A percentile compares a stretch with the other conserved stretches of the same genome.
Conservation (phyloP, 2,113 vertebrate genomes). For the Setophaga kirtlandii region DNA sequence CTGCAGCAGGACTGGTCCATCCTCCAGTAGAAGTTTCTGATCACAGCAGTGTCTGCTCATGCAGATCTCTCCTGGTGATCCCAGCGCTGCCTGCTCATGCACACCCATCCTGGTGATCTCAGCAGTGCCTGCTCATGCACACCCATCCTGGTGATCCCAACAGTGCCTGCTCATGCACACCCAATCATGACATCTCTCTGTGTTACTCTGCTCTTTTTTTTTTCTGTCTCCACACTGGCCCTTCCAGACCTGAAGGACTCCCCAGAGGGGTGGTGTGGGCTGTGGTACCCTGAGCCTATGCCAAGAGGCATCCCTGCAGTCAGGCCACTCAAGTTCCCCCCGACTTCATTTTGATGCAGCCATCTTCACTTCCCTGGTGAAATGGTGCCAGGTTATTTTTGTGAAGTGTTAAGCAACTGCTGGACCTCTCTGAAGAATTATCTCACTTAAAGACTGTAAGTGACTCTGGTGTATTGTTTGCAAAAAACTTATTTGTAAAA, state of each 20-base stretch:
- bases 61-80: neutral
- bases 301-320: neutral
- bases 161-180: neutral
- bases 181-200: neutral
- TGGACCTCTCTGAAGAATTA: neutral
- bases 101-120: neutral
- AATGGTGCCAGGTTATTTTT: neutral
- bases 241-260: neutral
- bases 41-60: neutral
- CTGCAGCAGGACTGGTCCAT: neutral
- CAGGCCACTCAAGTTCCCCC: neutral
- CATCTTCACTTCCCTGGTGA: neutral
- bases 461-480: neutral
- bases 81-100: neutral
- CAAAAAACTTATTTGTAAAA: neutral
- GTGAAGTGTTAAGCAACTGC: neutral
- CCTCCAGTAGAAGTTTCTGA: neutral
- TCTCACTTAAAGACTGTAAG: neutral
- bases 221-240: neutral
- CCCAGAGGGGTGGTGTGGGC: rapidly evolving
- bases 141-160: neutral
- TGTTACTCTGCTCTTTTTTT: neutral
- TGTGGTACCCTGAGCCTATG: neutral
- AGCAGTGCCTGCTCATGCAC: neutral
- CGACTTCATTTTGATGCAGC: neutral